Evolutionary conservation across 2,888 invertebrate genomes (phyloP), one percentile per base, ranked within the genome.

Genomic region (Conus canariensis): DNA sequence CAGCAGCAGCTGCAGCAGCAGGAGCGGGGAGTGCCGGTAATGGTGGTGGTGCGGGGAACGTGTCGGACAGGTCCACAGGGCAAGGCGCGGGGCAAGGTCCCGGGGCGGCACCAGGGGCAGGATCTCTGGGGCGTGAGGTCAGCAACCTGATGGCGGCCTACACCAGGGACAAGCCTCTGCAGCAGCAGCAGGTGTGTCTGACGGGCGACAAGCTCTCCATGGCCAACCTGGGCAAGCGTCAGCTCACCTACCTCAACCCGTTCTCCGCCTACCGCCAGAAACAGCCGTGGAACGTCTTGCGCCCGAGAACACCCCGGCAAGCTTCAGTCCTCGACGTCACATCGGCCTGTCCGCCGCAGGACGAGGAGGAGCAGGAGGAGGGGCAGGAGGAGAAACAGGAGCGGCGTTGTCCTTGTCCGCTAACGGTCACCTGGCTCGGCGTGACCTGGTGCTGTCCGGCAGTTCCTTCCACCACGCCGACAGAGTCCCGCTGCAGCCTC

Each of bases 201-300:
- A 89, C 22, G 25, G 89, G 89, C 0, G 89, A 83, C 85, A 85
- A 85, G 85, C 89, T 89, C 59, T 25, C 89, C 67, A 67, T 88
- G 88, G 74, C 70, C 85, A 89, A 59, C 74, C n/a, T 85, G 85
- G 82, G 90, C 14, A 87, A 88, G 4, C 90, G 88, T 59, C 90
- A 90, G 10, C 85, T 92, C 22, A 89, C 74, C 10, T 92, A 90
- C 88, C 89, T 91, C 22, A 91, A 91, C 67, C 92, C 93, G 16
- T 90, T 91, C 64, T 90, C 90, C 30, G 25, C 91, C 70, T 86
- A 91, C 89, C 85, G 91, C 91, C 56, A 91, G 88, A 89, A 92
- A 90, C 70, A 91, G 80, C 25, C 77, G 82, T 70, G 91, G 89
- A 67, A 45, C 16, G 25, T 22, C 16, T 4, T 60, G 25, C n/a